Base-by-base conservation (phyloP, 2,797 vertebrate genomes). In the Paguma larvata region DNA sequence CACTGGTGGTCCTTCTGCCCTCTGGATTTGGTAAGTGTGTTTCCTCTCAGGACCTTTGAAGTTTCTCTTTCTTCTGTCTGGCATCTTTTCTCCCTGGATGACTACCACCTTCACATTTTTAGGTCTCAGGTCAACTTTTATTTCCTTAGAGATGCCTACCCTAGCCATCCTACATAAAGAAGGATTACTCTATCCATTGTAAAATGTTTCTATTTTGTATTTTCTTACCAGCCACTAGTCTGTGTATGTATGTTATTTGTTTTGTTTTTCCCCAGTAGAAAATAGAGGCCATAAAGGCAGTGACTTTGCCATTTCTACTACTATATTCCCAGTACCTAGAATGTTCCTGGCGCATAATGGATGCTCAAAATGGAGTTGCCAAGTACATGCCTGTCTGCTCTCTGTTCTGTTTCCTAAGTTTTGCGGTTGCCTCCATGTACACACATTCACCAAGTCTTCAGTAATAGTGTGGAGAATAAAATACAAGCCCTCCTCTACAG, bases 351-450 rank as follows among this genome's bases (percentile, higher is more conserved):
- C 27, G 65, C 18, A 12, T 23, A 72, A 23, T 12, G 4, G 10
- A 72, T 70, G 48, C n/a, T 91, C 79, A 85, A 79, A 95, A 56
- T 77, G 70, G 12, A 14, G 19, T 80, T 73, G 51, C n/a, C 38
- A 3, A 75, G 18, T 80, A 70, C 14, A 62, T 23, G 48, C 67
- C 1, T 27, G 30, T 78, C 78, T 67, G 53, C 13, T 46, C 6
- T 91, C 56, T 85, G 11, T 80, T 94, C 30, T 92, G 44, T 94
- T 89, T 89, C n/a, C 27, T 65, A 73, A 83, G 27, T 34, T 72
- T 59, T 84, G 9, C 63, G 23, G 10, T 92, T 88, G 38, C 56
- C 41, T 85, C 92, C 92, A 89, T 4, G 46, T 11, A 51, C 12
- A n/a, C 18, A 3, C 19, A 53, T n/a, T 96, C 25, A 75, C 34